Evolutionary conservation across 2,888 invertebrate genomes (phyloP).

Genomic region (Lysandra coridon): DNA sequence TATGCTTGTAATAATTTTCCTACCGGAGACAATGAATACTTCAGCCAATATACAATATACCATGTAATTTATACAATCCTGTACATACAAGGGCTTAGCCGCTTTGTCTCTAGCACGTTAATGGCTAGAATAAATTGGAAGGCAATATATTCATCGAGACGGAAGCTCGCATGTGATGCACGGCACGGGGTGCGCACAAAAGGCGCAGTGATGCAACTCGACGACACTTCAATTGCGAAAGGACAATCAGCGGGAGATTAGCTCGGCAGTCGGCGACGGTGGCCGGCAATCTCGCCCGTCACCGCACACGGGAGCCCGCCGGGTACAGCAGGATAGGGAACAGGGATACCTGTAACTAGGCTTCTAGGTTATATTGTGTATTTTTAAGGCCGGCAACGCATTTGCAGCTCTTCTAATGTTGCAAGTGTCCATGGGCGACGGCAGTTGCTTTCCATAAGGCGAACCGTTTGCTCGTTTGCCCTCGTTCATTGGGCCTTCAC

Average conservation of each 20-base stretch:
- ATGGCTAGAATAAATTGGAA: conserved; percentile 1
- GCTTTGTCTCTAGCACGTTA: neutral
- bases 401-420: too few species aligned
- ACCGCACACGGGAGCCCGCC: neutral
- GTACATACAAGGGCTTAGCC: neutral
- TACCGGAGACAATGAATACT: neutral
- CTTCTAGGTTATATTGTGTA: too few species aligned
- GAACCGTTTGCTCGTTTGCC: too few species aligned
- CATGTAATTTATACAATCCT: neutral
- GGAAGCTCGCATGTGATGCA: neutral
- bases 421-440: too few species aligned
- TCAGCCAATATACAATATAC: neutral
- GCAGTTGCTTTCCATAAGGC: too few species aligned
- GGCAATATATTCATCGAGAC: neutral
- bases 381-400: too few species aligned
- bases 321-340: neutral
- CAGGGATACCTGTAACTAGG: neutral
- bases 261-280: neutral
- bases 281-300: neutral
- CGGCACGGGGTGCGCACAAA: neutral
- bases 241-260: neutral
- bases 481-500: too few species aligned
- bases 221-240: neutral
- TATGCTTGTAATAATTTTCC: neutral
- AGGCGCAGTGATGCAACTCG: neutral